Conservation (phyloP, 1,140 invertebrate genomes). For the Drosophila littoralis region DNA sequence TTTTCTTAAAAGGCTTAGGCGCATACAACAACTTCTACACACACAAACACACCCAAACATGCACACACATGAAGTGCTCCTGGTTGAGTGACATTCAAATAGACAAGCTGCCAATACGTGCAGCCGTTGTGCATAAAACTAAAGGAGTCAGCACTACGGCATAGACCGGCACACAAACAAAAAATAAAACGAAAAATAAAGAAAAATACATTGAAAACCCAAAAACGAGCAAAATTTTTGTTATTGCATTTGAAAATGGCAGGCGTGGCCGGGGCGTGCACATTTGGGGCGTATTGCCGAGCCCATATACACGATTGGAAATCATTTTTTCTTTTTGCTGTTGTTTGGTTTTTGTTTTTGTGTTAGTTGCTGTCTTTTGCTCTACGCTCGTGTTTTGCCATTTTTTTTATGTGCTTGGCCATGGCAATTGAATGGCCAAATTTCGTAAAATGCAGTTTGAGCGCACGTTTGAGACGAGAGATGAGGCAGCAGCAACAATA, state of each 20-base stretch:
- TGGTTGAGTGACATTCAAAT: conserved; percentile 75
- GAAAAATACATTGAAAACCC: conserved; percentile 64
- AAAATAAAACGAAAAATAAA: conserved; percentile 39
- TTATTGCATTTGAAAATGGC: conserved; percentile 81
- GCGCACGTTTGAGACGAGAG: conserved; percentile 66
- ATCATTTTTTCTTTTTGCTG: conserved; percentile 27
- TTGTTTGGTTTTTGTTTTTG: conserved; percentile 26
- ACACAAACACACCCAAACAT: conserved; percentile 18
- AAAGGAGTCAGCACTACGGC: conserved; percentile 77
- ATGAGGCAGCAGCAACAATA: conserved; percentile 56
- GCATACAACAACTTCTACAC: conserved; percentile 24
- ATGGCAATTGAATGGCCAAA: conserved; percentile 78
- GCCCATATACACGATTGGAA: conserved; percentile 73
- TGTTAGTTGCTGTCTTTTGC: conserved; percentile 31
- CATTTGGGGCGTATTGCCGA: conserved; percentile 57
- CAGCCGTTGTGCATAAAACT: conserved; percentile 79
- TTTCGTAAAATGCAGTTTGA: conserved; percentile 80
- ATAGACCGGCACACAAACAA: conserved; percentile 7
- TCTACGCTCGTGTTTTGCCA: not conserved
- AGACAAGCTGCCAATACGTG: conserved; percentile 80
- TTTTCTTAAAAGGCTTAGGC: conserved; percentile 76
- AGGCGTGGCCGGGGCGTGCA: conserved; percentile 63
- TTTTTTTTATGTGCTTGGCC: conserved; percentile 36
- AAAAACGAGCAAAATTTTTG: conserved; percentile 76
- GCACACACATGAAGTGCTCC: conserved; percentile 40